Base-by-base conservation (phyloP, 2,888 invertebrate species). In the Dioctria linearis region DNA sequence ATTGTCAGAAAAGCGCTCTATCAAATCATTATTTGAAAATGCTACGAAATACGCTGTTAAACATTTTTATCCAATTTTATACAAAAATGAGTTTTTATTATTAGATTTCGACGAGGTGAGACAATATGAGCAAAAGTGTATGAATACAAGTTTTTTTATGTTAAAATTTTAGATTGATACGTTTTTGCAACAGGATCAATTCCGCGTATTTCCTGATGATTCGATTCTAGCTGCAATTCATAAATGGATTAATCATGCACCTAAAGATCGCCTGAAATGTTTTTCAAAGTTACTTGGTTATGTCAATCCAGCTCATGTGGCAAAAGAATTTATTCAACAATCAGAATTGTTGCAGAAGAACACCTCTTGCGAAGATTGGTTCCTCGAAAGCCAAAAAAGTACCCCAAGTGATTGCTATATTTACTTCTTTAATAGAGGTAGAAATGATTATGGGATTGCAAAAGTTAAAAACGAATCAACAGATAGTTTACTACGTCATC, bases 71-170 rank as follows among this genome's bases (percentile, higher is more conserved):
- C n/a, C 78, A 3, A 73, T 83, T 49, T 82, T 57, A 6, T 4
- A 75, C 3, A 75, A 76, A 39, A 51, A 78, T 40, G 83, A 83
- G 13, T 83, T 82, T 75, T n/a, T 81, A 75, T 13, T 73, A 9
- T 78, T 83, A 43, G 82, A 83, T 1, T 81, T 82, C 57, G 81
- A 83, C 40, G 83, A 83, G 81, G 83, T 83, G 9, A 2, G 73
- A 59, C 40, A 54, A 54, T 8, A 3, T 51, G 25, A 39, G 13
- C 49, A n/a, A 13, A 51, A 46, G 4, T 11, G 5, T 63, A 39
- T 25, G 25, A 25, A 25, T 25, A 25, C 25, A 25, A 25, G 0
- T 25, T 25, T 39, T 3, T 63, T 37, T 37, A 39, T 8, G 25
- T 25, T 63, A 8, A 37, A 11, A 51, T 63, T 79, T 2, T 71